A percentile compares a stretch with the other conserved stretches of the same genome.
phyloP scores from a whole-genome alignment of 2,888 invertebrate genomes.

The Thereva unica region DNA sequence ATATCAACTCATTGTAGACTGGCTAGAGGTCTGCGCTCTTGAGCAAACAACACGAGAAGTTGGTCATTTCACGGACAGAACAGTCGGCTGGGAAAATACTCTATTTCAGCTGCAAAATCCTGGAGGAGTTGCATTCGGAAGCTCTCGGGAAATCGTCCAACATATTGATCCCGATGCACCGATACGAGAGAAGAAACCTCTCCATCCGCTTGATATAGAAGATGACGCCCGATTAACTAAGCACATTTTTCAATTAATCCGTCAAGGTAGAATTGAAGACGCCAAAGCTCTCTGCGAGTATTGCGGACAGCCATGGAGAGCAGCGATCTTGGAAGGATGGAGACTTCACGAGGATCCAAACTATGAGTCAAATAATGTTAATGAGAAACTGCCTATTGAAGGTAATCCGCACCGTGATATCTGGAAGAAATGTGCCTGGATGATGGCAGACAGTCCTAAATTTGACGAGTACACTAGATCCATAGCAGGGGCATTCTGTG shows the following conservation, averaged over 20 bases:
- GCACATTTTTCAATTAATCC: slow-evolving; percentile 70
- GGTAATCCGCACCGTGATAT: slow-evolving; percentile 83
- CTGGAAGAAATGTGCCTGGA: slow-evolving; percentile 76
- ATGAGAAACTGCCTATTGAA: slow-evolving; percentile 62
- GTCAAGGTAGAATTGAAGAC: slow-evolving; percentile 84
- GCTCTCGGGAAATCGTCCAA: slow-evolving; percentile 65
- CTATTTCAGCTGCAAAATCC: slow-evolving; percentile 70
- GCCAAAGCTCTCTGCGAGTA: slow-evolving; percentile 82
- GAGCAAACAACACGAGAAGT: slow-evolving; percentile 62
- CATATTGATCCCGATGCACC: slow-evolving; percentile 91
- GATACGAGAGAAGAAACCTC: slow-evolving; percentile 71
- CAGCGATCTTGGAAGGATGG: slow-evolving; percentile 91
- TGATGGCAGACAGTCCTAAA: slow-evolving; percentile 62
- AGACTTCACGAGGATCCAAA: slow-evolving; percentile 84
- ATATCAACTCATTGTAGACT: slow-evolving; percentile 86
- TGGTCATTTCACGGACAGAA: slow-evolving; percentile 78
- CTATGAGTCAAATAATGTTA: slow-evolving; percentile 60
- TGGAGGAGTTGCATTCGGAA: slow-evolving; percentile 64
- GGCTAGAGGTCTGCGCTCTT: slow-evolving; percentile 83
- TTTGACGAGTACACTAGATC: slow-evolving; percentile 66
- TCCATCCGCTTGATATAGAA: slow-evolving; percentile 86
- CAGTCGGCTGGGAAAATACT: slow-evolving; percentile 91
- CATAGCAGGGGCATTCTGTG: slow-evolving; percentile 78
- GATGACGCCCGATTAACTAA: slow-evolving; percentile 69
- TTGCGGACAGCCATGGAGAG: slow-evolving; percentile 91